Percentiles rank a stretch among this genome's conserved stretches.
Evolutionary conservation across 1,140 invertebrate species (phyloP).

Genomic region (Drosophila ambigua): DNA sequence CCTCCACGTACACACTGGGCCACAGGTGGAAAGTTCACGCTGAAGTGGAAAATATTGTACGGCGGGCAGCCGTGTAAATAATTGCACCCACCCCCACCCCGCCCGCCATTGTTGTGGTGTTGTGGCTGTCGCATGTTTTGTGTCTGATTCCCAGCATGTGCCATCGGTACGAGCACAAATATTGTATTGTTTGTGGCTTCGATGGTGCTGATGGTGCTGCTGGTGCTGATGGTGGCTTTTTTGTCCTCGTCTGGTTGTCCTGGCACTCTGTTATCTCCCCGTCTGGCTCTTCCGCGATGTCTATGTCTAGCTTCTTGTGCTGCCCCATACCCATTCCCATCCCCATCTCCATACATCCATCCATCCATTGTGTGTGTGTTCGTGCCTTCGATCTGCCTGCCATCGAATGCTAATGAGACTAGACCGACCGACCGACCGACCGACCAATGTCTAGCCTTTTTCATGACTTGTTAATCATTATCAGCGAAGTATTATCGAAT

Average conservation of each 20-base stretch:
- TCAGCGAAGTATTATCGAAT: conserved; percentile 15
- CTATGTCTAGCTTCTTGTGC: conserved; percentile 16
- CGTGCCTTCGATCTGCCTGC: conserved; percentile 6
- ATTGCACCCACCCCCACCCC: no score
- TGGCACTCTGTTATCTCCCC: conserved; percentile 31
- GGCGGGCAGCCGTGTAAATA: no score
- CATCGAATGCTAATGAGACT: conserved; percentile 43
- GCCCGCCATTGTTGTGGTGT: no score
- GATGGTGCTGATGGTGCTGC: not conserved
- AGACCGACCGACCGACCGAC: not conserved
- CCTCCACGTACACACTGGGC: conserved; percentile 24
- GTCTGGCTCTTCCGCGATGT: conserved; percentile 49
- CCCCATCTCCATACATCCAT: conserved; percentile 3
- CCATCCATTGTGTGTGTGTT: conserved; percentile 20
- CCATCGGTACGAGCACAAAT: not conserved
- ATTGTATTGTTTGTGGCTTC: conserved; percentile 32
- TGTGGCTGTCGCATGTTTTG: conserved; percentile 22
- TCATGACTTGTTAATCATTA: conserved; percentile 23
- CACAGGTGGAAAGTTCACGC: no score
- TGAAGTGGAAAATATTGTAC: no score
- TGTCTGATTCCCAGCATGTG: conserved; percentile 29
- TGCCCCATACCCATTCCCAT: not conserved
- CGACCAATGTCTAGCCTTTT: conserved; percentile 22
- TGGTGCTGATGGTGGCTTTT: not conserved
- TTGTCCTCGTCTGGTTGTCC: conserved; percentile 31